Conservation (phyloP, 2,797 vertebrate species). For the Typhlichthys subterraneus region DNA sequence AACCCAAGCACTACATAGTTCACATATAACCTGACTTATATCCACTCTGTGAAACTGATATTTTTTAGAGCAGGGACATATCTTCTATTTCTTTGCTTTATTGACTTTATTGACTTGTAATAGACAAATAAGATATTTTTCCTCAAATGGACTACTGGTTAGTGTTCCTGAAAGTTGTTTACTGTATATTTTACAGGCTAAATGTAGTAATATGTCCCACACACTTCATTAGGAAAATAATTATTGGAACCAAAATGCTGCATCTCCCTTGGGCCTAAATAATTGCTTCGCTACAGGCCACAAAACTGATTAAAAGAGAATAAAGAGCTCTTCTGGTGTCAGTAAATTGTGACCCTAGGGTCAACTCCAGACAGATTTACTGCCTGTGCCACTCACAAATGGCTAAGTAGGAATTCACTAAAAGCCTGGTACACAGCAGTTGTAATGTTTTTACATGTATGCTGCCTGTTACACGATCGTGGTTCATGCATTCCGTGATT, state of each 20-base stretch:
- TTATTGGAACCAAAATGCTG: not conserved
- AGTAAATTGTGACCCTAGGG: slow-evolving; percentile 22
- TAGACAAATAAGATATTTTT: slow-evolving; percentile 11
- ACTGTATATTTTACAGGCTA: slow-evolving; percentile 7
- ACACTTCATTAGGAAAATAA: slow-evolving; percentile 11
- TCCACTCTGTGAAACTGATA: slow-evolving; percentile 17
- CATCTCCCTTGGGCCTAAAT: slow-evolving; percentile 4
- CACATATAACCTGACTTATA: slow-evolving; percentile 30
- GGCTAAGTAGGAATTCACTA: not conserved
- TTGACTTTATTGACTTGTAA: slow-evolving; percentile 1
- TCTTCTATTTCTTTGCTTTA: slow-evolving; percentile 5
- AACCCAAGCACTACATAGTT: slow-evolving; percentile 31
- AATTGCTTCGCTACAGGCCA: slow-evolving; percentile 21
- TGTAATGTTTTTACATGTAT: not conserved
- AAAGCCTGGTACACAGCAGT: too few species aligned
- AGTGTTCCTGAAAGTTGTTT: not conserved
- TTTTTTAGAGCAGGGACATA: slow-evolving; percentile 10
- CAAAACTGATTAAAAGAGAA: slow-evolving; percentile 48
- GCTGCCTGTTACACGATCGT: not conserved
- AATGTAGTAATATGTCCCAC: not conserved
- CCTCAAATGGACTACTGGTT: slow-evolving; percentile 10
- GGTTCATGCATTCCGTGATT: slow-evolving; percentile 6
- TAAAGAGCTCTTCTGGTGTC: slow-evolving; percentile 37
- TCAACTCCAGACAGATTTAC: slow-evolving; percentile 24
- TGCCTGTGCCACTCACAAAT: not conserved